Conservation (phyloP, 2,797 vertebrate species). For the Sebastes kiyomatsui region DNA sequence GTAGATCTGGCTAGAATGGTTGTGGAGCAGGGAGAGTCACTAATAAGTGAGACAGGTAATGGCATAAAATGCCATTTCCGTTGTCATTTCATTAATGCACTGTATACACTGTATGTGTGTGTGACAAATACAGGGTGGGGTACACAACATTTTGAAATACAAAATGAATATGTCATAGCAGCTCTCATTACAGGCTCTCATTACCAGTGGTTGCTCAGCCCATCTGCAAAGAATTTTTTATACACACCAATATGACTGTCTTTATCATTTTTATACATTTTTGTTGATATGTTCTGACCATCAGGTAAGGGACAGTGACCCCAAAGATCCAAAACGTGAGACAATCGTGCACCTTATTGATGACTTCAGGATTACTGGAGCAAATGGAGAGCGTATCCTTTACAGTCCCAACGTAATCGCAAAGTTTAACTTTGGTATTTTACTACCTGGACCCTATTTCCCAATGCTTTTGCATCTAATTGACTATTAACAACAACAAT, state of each 20-base stretch:
- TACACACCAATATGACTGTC: not conserved
- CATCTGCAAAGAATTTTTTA: not conserved
- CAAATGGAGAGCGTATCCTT: constrained; percentile 91
- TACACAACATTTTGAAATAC: not conserved
- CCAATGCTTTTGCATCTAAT: no score
- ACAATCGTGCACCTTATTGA: constrained; percentile 85
- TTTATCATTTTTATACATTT: not conserved
- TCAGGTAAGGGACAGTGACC: constrained; percentile 89
- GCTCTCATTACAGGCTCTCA: not conserved
- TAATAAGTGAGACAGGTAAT: not conserved
- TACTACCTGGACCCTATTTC: no score
- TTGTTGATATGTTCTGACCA: not conserved
- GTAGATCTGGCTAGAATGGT: not conserved
- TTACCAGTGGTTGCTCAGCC: not conserved
- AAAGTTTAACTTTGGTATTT: no score
- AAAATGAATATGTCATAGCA: not conserved
- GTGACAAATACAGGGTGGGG: not conserved
- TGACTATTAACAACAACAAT: no score
- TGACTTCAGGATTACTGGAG: constrained; percentile 88
- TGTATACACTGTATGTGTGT: not conserved
- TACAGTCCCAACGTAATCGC: not conserved
- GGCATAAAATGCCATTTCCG: not conserved
- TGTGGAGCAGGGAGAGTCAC: not conserved
- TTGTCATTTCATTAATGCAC: not conserved
- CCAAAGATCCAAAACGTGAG: constrained; percentile 85